phyloP scores from a whole-genome alignment of 1,140 invertebrate species.

The Hylaeus volcanicus region DNA sequence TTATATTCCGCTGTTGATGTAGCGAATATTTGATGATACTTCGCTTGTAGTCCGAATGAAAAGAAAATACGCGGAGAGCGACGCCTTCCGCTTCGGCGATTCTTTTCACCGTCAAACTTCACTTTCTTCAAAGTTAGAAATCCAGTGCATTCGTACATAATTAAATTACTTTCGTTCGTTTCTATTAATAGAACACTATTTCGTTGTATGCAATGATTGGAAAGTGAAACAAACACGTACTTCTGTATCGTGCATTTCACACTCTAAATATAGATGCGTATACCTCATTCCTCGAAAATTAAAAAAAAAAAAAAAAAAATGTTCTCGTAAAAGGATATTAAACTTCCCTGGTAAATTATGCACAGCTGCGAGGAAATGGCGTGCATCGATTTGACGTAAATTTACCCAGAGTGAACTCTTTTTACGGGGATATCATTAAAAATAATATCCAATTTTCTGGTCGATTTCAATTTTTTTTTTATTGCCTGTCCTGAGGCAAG shows the following conservation, averaged over 20 bases:
- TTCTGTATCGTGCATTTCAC: neutral
- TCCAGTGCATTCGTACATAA: neutral
- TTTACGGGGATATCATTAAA: neutral
- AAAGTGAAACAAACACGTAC: neutral
- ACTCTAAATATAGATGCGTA: too few species aligned
- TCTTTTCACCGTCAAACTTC: neutral
- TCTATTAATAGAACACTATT: neutral
- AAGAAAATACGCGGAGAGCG: conserved; percentile 1
- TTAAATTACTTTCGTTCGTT: neutral
- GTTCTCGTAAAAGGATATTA: neutral
- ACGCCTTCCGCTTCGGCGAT: neutral
- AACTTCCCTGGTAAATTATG: neutral
- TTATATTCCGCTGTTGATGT: conserved; percentile 25
- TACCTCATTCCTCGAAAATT: neutral
- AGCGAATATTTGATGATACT: conserved; percentile 41
- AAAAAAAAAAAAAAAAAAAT: neutral
- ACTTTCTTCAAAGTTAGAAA: neutral
- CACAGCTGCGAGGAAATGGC: neutral
- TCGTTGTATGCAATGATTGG: neutral
- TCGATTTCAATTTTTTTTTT: neutral
- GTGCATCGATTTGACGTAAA: neutral
- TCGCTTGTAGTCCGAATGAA: conserved; percentile 9
- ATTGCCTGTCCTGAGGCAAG: neutral
- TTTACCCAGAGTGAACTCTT: neutral
- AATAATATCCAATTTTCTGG: neutral